Evolutionary conservation across 2,113 vertebrate species (phyloP).

Genomic region (Oreochromis niloticus): DNA sequence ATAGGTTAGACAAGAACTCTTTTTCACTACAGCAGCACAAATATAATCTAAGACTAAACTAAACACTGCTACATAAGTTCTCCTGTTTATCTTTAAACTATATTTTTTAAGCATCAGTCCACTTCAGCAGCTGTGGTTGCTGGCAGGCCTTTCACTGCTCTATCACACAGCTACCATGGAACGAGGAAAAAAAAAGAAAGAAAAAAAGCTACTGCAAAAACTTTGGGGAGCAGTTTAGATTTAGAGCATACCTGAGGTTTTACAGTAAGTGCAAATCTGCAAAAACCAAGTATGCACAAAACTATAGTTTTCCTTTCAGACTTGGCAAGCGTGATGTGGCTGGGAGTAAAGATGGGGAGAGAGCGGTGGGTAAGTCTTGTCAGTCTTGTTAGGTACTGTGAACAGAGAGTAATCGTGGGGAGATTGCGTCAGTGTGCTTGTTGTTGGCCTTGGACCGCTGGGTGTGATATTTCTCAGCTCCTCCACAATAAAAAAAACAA

Average conservation of each 20-base stretch:
- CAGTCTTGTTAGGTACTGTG: neutral
- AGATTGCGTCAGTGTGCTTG: neutral
- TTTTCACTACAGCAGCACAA: neutral
- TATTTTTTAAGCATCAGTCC: neutral
- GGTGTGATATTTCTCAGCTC: slow-evolving; percentile 30
- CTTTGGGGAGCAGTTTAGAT: slow-evolving; percentile 5
- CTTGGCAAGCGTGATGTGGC: neutral
- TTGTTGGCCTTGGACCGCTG: neutral
- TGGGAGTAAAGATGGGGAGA: neutral
- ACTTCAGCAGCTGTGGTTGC: slow-evolving; percentile 1
- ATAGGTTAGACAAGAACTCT: neutral
- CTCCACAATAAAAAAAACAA: neutral
- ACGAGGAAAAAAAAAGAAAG: neutral
- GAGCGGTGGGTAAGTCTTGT: neutral
- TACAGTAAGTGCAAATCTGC: slow-evolving; percentile 51
- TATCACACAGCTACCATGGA: neutral
- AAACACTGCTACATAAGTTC: neutral
- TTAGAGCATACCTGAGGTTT: slow-evolving; percentile 61
- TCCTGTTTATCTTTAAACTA: neutral
- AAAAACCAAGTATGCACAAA: slow-evolving; percentile 31
- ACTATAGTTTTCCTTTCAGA: slow-evolving; percentile 29
- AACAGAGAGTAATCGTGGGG: neutral
- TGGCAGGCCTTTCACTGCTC: neutral
- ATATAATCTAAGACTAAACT: neutral
- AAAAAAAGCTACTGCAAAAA: neutral